Evolutionary conservation across 2,888 invertebrate species (phyloP).

Genomic region (Sarcophaga variegata): DNA sequence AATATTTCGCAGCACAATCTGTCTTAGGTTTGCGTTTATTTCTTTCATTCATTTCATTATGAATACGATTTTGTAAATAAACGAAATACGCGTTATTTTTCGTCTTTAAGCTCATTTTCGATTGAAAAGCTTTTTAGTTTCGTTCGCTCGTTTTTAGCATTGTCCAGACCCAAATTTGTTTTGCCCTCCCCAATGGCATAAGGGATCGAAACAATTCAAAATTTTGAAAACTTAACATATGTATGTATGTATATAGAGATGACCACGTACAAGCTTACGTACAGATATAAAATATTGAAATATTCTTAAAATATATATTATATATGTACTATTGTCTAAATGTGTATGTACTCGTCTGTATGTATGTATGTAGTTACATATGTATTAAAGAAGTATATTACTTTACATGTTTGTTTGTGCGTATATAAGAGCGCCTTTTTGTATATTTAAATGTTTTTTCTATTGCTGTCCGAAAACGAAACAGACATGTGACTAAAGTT

Average conservation of each 20-base stretch:
- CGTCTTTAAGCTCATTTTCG: background rate
- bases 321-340: background rate
- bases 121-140: background rate
- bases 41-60: background rate
- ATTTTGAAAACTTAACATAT: slow-evolving; percentile 17
- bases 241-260: background rate
- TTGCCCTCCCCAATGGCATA: slow-evolving; percentile 35
- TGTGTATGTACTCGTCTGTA: background rate
- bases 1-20: too few species aligned
- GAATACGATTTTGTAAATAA: background rate
- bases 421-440: background rate
- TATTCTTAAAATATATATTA: background rate
- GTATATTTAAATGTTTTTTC: background rate
- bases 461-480: slow-evolving; percentile 41
- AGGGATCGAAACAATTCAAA: slow-evolving; percentile 42
- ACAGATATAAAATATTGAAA: background rate
- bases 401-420: background rate
- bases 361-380: background rate
- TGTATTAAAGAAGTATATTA: background rate
- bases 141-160: background rate
- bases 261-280: background rate
- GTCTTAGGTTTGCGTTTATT: too few species aligned
- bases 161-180: slow-evolving; percentile 37
- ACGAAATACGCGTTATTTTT: background rate
- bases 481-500: slow-evolving; percentile 45